Evolutionary conservation across 64 coral and sea anemone genomes (phyloP).

Genomic region (Stichodactyla mertensii): DNA sequence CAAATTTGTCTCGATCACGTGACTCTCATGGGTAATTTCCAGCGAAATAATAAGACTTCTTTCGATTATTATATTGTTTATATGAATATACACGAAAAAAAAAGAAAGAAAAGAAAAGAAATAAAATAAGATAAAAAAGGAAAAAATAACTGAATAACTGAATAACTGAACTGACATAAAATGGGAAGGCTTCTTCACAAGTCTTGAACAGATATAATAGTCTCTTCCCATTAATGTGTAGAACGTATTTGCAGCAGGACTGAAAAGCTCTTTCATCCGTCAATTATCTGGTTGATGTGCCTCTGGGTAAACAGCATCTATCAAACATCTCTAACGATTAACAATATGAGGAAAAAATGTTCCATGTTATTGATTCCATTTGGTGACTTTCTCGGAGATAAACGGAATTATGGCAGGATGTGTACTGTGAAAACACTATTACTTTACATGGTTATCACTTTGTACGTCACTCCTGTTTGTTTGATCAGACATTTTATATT

Average conservation of each 20-base stretch:
- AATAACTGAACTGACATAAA: neutral
- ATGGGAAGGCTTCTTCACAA: too few relatives aligned
- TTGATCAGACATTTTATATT: too few relatives aligned
- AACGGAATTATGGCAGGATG: neutral
- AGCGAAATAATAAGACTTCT: neutral
- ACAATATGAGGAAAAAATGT: neutral
- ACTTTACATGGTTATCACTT: too few relatives aligned
- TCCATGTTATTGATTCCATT: neutral
- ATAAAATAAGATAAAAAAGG: too few relatives aligned
- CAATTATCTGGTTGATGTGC: neutral
- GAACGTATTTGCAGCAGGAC: neutral
- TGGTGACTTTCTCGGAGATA: neutral
- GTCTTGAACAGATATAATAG: neutral
- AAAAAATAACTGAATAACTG: too few relatives aligned
- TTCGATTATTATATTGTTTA: neutral
- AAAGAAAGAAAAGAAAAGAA: too few relatives aligned
- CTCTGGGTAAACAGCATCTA: neutral
- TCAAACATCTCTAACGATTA: neutral
- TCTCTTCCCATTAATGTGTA: neutral
- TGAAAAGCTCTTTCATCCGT: neutral
- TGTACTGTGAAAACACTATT: neutral
- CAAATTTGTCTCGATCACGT: neutral
- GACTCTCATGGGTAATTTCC: neutral
- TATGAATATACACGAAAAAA: too few relatives aligned
- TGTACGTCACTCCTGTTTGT: too few relatives aligned